Conservation (phyloP, 37 sponge, comb jelly and placozoan genomes). For the Amphimedon queenslandica region DNA sequence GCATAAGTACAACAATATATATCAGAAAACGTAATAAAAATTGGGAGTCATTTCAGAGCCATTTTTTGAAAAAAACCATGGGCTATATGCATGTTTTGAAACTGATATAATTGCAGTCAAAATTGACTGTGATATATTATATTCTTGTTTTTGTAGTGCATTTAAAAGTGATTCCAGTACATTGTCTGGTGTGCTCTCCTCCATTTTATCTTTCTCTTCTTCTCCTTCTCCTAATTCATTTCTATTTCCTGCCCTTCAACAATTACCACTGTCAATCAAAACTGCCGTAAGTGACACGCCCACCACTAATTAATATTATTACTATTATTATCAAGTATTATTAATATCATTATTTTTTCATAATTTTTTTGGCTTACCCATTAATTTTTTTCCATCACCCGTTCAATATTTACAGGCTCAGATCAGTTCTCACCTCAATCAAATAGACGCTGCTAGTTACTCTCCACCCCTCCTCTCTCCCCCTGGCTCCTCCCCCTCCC, state of each 20-base stretch:
- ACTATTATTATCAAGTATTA: background rate
- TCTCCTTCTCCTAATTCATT: constrained; percentile 1
- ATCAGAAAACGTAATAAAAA: background rate
- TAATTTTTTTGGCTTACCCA: no score
- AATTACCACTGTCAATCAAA: constrained; percentile 14
- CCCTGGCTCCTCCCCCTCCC: constrained; percentile 28
- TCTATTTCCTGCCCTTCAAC: constrained; percentile 2
- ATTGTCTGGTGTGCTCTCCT: no score
- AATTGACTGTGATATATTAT: background rate
- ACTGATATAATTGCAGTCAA: background rate
- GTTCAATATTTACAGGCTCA: constrained; percentile 1
- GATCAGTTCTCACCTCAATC: constrained; percentile 23
- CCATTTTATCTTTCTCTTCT: background rate
- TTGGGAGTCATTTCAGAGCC: background rate
- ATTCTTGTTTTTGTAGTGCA: no score
- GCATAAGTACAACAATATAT: background rate
- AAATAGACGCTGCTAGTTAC: constrained; percentile 25
- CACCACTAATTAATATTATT: background rate
- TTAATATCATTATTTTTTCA: background rate
- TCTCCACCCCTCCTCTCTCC: constrained; percentile 16
- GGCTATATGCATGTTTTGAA: background rate
- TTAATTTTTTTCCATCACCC: background rate
- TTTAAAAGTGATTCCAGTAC: no score
- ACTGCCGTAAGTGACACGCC: constrained; percentile 9
- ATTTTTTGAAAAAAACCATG: background rate